Base-by-base conservation (phyloP, 1,140 invertebrate genomes). In the Mactra quadrangularis region DNA sequence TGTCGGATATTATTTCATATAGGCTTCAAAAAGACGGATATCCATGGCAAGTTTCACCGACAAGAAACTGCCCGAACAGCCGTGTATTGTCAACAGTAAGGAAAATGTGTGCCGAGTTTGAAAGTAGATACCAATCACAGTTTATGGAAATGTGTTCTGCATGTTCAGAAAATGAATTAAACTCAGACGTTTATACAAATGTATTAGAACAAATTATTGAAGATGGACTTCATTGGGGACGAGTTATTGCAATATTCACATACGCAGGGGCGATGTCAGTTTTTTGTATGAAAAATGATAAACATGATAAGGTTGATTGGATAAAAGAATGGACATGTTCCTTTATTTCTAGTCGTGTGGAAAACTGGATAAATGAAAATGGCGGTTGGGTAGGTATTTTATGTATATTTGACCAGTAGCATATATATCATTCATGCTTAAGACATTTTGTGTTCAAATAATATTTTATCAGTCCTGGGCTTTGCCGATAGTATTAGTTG, bases 171-270 rank as follows among this genome's bases (percentile, higher is more conserved):
- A 45, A 45, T n/a, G 57, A 76, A 31, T 29, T 62, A 29, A 62
- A 45, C 59, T 62, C 35, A 29, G 45, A 47, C 11, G 47, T 31
- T 76, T 76, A 64, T 29, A 50, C 38, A 41, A 38, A 27, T 60
- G 57, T 76, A 31, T 33, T 76, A 22, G 25, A 47, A 38, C 53
- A 76, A 35, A 22, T 76, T 2, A 52, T 76, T 45, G 45, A 29
- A 3, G 45, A 62, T 35, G 74, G 57, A 15, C 74, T 62, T 47
- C 55, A 60, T 31, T 76, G 74, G 74, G 74, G 74, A 19, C 15
- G 74, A n/a, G 45, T 76, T 31, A 45, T 76, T 29, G 74, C 74
- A 27, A 64, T 76, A 76, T 76, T 76, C 31, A 35, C 74, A 50
- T 76, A 60, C 25, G 74, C 74, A 3, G 74, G 74, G 17, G 59